Evolutionary conservation across 2,797 vertebrate species (phyloP), one percentile per base, ranked within the genome.

Genomic region (Hybognathus amarus): DNA sequence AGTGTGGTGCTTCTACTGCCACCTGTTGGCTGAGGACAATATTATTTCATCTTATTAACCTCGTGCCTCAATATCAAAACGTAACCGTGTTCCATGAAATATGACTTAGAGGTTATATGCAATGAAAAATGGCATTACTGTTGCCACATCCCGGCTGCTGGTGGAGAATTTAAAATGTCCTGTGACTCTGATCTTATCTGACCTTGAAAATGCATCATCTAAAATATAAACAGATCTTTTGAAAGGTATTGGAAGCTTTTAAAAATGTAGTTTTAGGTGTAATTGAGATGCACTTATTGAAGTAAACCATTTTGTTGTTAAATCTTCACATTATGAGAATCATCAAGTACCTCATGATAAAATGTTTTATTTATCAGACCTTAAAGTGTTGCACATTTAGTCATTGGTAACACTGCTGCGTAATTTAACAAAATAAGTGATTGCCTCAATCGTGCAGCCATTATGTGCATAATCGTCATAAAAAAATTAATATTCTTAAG

Each of bases 1-100:
- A 33, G n/a, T 83, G 33, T 91, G 92, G 89, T 89, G 75, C 90
- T n/a, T 85, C 91, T 90, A 94, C 92, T 95, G 94, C 94, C 94
- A 93, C 92, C 94, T 94, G 80, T 74, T 71, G 88, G 77, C 47
- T 47, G n/a, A 68, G 18, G 5, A 45, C 2, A 79, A 68, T 18
- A 13, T 64, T 20, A 42, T 18, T 42, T 4, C 54, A 17, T 64
- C 38, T 47, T 45, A 9, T 47, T 77, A 64, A 77, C 69, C 50
- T 36, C 15, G 12, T 27, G 15, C 52, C n/a, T 61, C 30, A 38
- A 80, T 77, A 84, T 85, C 59, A 45, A 59, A 79, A 27, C 77
- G 52, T 75, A 83, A 63, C 71, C 52, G 74, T 70, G 59, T 52
- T 78, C n/a, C 18, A n/a, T 79, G 67, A 85, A 71, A 84, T 76